Conservation (phyloP, 2,113 vertebrate genomes). For the Carollia perspicillata region DNA sequence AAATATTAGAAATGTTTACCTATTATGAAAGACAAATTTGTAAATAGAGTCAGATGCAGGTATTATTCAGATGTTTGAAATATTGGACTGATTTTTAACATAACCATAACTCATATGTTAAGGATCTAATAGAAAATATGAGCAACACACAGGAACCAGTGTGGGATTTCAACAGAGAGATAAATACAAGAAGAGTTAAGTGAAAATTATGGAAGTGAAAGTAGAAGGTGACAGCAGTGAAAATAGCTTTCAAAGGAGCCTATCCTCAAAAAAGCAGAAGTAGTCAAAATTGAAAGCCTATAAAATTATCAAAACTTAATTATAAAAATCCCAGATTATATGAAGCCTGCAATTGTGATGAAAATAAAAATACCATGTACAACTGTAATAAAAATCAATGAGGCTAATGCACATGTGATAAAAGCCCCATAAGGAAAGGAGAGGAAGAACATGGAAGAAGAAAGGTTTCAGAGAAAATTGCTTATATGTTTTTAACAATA, state of each 20-base stretch:
- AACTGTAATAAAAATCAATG: neutral
- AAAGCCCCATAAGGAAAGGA: neutral
- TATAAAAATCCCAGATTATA: neutral
- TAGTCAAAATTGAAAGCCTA: neutral
- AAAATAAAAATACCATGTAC: neutral
- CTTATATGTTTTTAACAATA: neutral
- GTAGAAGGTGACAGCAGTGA: neutral
- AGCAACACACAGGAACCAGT: neutral
- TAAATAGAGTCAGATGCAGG: neutral
- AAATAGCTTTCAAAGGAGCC: neutral
- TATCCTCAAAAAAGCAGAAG: neutral
- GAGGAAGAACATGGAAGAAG: neutral
- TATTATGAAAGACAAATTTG: neutral
- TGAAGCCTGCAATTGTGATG: neutral
- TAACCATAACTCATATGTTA: neutral
- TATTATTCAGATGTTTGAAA: neutral
- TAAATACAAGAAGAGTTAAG: neutral
- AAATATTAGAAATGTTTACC: neutral
- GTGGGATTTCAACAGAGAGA: neutral
- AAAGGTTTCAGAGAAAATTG: neutral
- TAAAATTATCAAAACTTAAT: neutral
- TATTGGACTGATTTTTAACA: neutral
- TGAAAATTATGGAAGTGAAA: neutral
- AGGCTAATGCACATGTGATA: neutral
- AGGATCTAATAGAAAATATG: neutral